Evolutionary conservation across 2,113 vertebrate genomes (phyloP), one percentile per base, ranked within the genome.

Genomic region (Ctenomys sociabilis): DNA sequence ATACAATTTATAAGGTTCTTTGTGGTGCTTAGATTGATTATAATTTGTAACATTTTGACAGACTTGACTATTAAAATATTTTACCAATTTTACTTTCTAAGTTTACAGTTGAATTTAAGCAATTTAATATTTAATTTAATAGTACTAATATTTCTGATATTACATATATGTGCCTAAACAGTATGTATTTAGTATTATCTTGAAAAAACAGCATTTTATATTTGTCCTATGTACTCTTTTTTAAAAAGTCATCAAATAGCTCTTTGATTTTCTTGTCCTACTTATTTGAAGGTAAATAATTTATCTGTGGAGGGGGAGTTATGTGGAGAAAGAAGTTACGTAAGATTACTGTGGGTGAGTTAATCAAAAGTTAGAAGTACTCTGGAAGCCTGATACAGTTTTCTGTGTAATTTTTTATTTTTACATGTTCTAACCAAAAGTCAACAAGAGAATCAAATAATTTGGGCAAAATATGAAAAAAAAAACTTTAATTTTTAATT

Each of bases 241-340:
- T 11, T 40, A 91, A 95, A 88, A 94, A 91, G 22, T 43, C 61
- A 96, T 68, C 49, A 68, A 45, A 30, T 73, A 91, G 73, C 52
- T 95, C n/a, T 93, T 83, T 95, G 63, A 59, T 90, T 92, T 96
- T 92, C 75, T 92, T 83, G 93, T 91, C 37, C 57, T 95, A 77
- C 90, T 96, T 95, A 96, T 93, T 96, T 97, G 78, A 96, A 97
- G 96, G 96, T 97, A 96, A 97, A 94, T 96, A 97, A 95, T 94
- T 97, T 95, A 89, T 96, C 94, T 96, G 85, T 93, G 24, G 45
- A 57, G 49, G 16, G 73, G 17, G 68, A 57, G n/a, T 89, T 89
- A 80, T 26, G 21, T 19, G 26, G 66, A 10, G 83, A 91, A 70
- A 93, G 63, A 93, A 92, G 95, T 97, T 96, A 96, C 59, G 63